Percentiles rank a stretch among this genome's conserved stretches.
These are phyloP conservation scores for Psammodynastes pulverulentus DNA, from an alignment of 2,113 vertebrate genomes.

Conservation along the genomic window DNA sequence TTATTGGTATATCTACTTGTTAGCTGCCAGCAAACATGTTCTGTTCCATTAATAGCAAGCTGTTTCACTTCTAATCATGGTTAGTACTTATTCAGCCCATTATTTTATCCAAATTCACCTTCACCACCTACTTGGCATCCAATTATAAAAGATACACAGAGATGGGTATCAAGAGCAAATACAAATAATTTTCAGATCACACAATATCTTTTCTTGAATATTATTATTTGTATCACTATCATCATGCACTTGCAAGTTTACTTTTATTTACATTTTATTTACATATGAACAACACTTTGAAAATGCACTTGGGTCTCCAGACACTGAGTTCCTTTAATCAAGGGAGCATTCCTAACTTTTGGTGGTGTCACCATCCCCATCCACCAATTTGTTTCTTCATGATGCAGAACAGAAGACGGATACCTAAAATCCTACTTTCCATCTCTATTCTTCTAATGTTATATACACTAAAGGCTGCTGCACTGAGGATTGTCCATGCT, in stretches of 20 bases:
- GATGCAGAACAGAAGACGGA: neutral
- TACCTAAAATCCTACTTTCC: neutral
- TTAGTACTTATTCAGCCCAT: neutral
- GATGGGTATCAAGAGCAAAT: neutral
- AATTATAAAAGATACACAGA: neutral
- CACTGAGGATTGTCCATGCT: neutral
- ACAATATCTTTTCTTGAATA: neutral
- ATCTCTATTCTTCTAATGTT: neutral
- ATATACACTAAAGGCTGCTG: neutral
- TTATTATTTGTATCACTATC: neutral
- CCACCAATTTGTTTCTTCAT: neutral
- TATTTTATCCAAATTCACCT: neutral
- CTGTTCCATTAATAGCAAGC: neutral
- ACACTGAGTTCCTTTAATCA: neutral
- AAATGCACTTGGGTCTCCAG: neutral
- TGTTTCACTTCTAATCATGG: neutral
- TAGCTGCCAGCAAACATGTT: neutral
- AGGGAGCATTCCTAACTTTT: neutral
- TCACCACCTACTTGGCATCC: neutral
- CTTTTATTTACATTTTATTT: neutral
- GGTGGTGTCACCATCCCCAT: neutral
- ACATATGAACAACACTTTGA: neutral
- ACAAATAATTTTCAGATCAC: neutral
- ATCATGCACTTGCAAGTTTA: neutral
- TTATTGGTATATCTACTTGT: neutral